Conservation (phyloP, 37 sponge, comb jelly and placozoan genomes). For the Ephydatia muelleri region DNA sequence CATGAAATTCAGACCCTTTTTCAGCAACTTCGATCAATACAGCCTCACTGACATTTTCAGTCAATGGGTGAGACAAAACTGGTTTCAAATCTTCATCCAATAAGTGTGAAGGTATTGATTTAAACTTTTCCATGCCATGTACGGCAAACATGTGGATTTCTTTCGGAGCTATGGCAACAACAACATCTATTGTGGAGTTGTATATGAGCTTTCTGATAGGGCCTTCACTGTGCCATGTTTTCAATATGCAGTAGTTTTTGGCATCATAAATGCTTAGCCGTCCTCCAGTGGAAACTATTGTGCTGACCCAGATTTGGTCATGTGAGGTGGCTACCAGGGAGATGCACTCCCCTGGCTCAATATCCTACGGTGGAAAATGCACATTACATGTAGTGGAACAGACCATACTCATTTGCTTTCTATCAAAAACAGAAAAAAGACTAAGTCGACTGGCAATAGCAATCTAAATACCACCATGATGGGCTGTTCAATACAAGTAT, state of each 20-base stretch:
- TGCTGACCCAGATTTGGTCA: not conserved
- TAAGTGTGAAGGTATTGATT: too few relatives aligned
- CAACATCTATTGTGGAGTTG: not conserved
- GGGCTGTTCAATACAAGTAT: too few relatives aligned
- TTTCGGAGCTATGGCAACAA: not conserved
- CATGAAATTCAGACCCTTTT: not conserved
- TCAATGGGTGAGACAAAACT: not conserved
- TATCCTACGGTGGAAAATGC: not conserved
- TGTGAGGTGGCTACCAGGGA: not conserved
- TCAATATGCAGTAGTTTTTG: not conserved
- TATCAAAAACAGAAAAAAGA: too few relatives aligned
- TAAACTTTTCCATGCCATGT: too few relatives aligned
- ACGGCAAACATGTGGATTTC: not conserved
- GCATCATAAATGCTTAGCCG: not conserved
- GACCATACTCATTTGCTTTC: not conserved
- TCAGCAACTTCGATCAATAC: not conserved
- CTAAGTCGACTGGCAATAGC: too few relatives aligned
- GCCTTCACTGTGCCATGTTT: not conserved
- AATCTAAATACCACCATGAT: too few relatives aligned
- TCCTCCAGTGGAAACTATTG: not conserved
- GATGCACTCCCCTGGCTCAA: not conserved
- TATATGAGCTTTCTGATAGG: not conserved
- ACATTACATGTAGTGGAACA: not conserved
- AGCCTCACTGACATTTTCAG: not conserved
- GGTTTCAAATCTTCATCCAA: not conserved